A percentile compares a stretch with the other conserved stretches of the same genome.
These are phyloP conservation scores for Mus spicilegus DNA, from an alignment of 2,113 vertebrate species.

Conservation along the genomic window DNA sequence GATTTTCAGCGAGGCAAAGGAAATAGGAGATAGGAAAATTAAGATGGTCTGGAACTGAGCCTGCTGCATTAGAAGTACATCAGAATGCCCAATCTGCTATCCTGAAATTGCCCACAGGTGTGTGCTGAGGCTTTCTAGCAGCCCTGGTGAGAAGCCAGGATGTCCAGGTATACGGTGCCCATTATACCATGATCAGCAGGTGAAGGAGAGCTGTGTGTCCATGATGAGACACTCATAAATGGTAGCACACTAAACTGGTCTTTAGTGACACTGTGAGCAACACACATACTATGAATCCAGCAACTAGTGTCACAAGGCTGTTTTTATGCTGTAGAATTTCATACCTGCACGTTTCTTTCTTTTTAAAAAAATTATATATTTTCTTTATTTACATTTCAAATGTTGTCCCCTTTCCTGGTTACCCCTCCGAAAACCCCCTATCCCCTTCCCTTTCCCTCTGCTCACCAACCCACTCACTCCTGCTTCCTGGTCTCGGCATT, in stretches of 20 bases:
- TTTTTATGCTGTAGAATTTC: not conserved
- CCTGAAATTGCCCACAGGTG: not conserved
- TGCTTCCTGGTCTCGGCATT: too few relatives aligned
- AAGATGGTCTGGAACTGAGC: not conserved
- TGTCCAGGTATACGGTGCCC: not conserved
- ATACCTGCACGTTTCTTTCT: too few relatives aligned
- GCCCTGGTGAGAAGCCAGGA: not conserved
- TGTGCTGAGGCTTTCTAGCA: not conserved
- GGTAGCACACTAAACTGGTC: not conserved
- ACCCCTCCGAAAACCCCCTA: too few relatives aligned
- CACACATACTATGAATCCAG: not conserved
- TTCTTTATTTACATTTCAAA: too few relatives aligned
- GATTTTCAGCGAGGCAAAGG: not conserved
- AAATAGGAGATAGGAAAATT: not conserved
- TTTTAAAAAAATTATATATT: too few relatives aligned
- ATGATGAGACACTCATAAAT: not conserved
- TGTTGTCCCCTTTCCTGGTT: too few relatives aligned
- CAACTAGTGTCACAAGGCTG: not conserved
- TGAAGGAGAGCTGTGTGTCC: not conserved
- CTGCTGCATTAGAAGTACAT: not conserved
- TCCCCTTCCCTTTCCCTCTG: too few relatives aligned
- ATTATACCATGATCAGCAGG: too few relatives aligned
- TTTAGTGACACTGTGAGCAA: not conserved
- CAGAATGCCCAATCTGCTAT: not conserved
- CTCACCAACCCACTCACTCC: too few relatives aligned